phyloP scores from a whole-genome alignment of 2,797 vertebrate genomes.

The Atherinosoma microstoma region DNA sequence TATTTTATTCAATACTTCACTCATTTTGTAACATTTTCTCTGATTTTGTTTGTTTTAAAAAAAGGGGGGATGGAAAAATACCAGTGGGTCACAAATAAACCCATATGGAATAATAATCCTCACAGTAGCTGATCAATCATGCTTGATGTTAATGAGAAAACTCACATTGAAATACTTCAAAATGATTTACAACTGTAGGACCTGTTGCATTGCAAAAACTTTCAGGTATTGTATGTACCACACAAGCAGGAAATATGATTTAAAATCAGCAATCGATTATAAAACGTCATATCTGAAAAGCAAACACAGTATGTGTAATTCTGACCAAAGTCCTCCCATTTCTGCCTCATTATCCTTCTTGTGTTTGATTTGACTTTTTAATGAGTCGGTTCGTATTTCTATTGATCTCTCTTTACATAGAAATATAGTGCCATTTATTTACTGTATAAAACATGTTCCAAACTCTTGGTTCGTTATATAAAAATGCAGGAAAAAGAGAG shows the following conservation, averaged over 20 bases:
- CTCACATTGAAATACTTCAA: not conserved
- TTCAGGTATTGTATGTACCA: not conserved
- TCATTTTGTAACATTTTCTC: too few species aligned
- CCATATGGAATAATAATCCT: not conserved
- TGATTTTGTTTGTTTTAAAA: too few species aligned
- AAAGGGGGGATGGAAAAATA: not conserved
- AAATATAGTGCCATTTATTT: fast-evolving
- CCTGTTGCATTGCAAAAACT: not conserved
- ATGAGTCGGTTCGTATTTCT: slow-evolving; percentile 15
- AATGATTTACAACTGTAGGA: not conserved
- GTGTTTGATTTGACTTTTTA: slow-evolving; percentile 10
- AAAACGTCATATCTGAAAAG: not conserved
- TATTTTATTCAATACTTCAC: too few species aligned
- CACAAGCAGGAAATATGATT: not conserved
- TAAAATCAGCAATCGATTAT: not conserved
- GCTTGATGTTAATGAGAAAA: not conserved
- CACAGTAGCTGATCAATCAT: not conserved
- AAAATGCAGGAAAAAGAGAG: not conserved
- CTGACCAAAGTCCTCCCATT: slow-evolving; percentile 38
- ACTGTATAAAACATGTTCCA: not conserved
- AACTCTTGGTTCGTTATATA: too few species aligned
- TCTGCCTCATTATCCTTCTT: not conserved
- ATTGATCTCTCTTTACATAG: not conserved
- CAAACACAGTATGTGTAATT: slow-evolving; percentile 14
- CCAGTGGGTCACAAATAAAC: not conserved